Evolutionary conservation across 1,140 invertebrate species (phyloP), one percentile per base, ranked within the genome.

Genomic region (Penaeus chinensis): DNA sequence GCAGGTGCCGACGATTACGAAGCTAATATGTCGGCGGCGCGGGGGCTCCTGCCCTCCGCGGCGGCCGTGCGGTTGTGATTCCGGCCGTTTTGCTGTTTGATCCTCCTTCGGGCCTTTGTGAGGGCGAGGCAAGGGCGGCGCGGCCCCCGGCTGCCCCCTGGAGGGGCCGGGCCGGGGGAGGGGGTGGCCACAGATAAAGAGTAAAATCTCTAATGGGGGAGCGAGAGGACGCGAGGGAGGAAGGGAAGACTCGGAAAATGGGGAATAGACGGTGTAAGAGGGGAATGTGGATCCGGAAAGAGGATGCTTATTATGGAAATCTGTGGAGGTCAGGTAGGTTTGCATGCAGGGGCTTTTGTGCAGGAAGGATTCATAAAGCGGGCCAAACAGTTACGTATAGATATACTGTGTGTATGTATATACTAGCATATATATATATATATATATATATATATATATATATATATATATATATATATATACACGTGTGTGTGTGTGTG

Each of bases 401-500:
- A 71, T 32, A 71, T n/a, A 24, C 20, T 66, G 20, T 66, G 20
- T 66, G 11, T 24, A 66, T 66, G 11, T 66, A 66, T 66, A 66
- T 13, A 66, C 24, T 22, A 7, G 11, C 24, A 66, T 71, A 24
- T 71, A 71, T 71, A 71, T 71, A 71, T 32, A 71, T 22, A 71
- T 71, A 71, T 71, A 71, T 71, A 71, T 71, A 71, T 71, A 71
- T 71, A 71, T 71, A 22, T 71, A 71, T 71, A 32, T 71, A 71
- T 71, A 71, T 32, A 22, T 19, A 71, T 71, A 22, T 19, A 32
- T 71, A 22, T 19, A 71, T 71, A 71, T 71, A 71, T 71, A 71
- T 18, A 69, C 18, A 69, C 10, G 18, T 20, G 18, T 69, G 18
- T 69, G 18, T 20, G 18, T 69, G 18, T 69, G 18, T 20, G 16